These are phyloP conservation scores for Plemyria rubiginata DNA, from an alignment of 2,888 invertebrate species.

Conservation along the genomic window DNA sequence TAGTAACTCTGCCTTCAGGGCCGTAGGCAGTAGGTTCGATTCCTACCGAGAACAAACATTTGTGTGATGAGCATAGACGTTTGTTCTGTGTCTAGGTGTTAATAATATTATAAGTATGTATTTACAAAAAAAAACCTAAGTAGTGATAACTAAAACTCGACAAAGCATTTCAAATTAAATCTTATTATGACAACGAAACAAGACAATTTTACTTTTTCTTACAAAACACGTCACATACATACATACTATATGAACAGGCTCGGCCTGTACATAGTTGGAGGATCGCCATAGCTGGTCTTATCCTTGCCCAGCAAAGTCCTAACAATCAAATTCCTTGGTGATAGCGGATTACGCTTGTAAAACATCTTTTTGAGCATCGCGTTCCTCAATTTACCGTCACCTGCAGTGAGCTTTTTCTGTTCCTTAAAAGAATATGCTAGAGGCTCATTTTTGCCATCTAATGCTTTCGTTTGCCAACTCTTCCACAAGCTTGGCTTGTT, in stretches of 20 bases:
- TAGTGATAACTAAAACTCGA: slow-evolving; percentile 9
- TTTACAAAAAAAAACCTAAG: no score
- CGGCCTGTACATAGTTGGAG: slow-evolving; percentile 56
- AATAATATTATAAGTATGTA: no score
- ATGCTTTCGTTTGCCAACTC: slow-evolving; percentile 53
- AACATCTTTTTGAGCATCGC: slow-evolving; percentile 71
- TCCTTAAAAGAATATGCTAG: slow-evolving; percentile 57
- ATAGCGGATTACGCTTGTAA: slow-evolving; percentile 73
- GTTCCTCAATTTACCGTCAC: slow-evolving; percentile 66
- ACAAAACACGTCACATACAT: slow-evolving; percentile 44
- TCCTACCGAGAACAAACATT: no score
- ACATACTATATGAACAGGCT: slow-evolving; percentile 62
- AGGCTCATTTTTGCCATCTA: slow-evolving; percentile 46
- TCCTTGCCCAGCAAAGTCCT: slow-evolving; percentile 70
- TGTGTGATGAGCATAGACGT: no score
- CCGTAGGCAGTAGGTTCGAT: no score
- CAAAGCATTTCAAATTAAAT: slow-evolving; percentile 23
- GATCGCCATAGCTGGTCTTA: slow-evolving; percentile 62
- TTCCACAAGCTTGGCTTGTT: slow-evolving; percentile 56
- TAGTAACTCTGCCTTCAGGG: no score
- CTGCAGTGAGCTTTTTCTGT: slow-evolving; percentile 59
- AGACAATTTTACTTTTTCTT: slow-evolving; percentile 46
- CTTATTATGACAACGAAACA: slow-evolving; percentile 25
- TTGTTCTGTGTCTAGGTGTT: no score
- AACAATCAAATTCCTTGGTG: slow-evolving; percentile 67